These are phyloP conservation scores for Tricholauxania praeusta DNA, from an alignment of 2,888 invertebrate species.

Conservation along the genomic window DNA sequence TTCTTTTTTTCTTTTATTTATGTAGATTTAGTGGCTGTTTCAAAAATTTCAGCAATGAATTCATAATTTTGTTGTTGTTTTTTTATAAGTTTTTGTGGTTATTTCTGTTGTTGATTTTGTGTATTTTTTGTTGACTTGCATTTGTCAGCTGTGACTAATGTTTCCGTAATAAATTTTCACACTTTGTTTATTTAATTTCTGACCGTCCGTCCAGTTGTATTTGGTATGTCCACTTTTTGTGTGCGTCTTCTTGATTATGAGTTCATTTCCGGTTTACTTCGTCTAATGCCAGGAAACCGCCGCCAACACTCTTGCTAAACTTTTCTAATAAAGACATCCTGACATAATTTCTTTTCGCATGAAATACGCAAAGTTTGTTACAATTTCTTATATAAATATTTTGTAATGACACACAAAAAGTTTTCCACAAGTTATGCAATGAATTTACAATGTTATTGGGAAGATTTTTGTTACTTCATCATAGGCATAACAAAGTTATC, in stretches of 20 bases:
- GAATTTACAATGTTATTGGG: too few species aligned
- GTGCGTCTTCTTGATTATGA: not conserved
- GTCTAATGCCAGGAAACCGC: not conserved
- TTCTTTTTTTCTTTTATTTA: too few species aligned
- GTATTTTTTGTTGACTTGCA: not conserved
- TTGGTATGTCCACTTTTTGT: not conserved
- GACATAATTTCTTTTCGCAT: not conserved
- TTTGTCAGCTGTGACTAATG: slow-evolving; percentile 11
- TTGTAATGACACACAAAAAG: not conserved
- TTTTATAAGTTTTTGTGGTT: not conserved
- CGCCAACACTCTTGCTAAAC: slow-evolving; percentile 7
- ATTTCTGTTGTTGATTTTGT: not conserved
- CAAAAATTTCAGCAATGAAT: slow-evolving; percentile 5
- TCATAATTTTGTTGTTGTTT: slow-evolving; percentile 3
- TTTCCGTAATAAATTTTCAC: slow-evolving; percentile 9
- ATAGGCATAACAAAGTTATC: too few species aligned
- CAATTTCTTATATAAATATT: not conserved
- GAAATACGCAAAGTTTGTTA: not conserved
- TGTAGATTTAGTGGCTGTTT: too few species aligned
- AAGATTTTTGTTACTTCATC: too few species aligned
- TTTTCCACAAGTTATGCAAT: too few species aligned
- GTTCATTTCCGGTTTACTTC: not conserved
- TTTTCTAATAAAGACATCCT: slow-evolving; percentile 3
- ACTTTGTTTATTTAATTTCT: slow-evolving; percentile 2
- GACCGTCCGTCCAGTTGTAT: not conserved